phyloP scores from a whole-genome alignment of 2,888 invertebrate species.

The Heliothis peltigera region DNA sequence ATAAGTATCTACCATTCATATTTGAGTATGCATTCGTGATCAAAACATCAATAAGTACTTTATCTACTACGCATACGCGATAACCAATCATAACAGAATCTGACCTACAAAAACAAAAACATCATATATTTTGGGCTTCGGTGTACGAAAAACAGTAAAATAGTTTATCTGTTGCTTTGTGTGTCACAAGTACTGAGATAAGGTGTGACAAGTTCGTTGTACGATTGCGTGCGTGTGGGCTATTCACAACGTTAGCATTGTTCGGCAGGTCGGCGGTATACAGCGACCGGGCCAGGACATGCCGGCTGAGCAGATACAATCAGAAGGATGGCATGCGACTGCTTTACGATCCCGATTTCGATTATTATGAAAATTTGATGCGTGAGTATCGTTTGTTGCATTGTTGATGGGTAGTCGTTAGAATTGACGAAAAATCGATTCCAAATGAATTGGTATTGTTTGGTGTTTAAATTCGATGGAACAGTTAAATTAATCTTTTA shows the following conservation, averaged over 20 bases:
- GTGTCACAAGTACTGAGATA: constrained; percentile 50
- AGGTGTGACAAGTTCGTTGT: constrained; percentile 54
- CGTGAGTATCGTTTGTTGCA: constrained; percentile 91
- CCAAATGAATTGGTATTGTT: constrained; percentile 11
- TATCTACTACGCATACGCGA: constrained; percentile 20
- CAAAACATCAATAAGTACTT: constrained; percentile 25
- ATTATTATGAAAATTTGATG: constrained; percentile 98
- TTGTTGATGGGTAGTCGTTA: constrained; percentile 30
- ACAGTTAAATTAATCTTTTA: constrained; percentile 8
- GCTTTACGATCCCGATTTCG: constrained; percentile 97
- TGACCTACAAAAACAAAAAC: constrained; percentile 51
- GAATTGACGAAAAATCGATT: constrained; percentile 19
- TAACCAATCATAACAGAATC: constrained; percentile 44
- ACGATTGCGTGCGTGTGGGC: constrained; percentile 55
- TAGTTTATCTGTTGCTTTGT: constrained; percentile 41
- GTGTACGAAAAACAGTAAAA: constrained; percentile 33
- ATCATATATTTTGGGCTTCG: constrained; percentile 24
- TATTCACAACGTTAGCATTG: constrained; percentile 44
- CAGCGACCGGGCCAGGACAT: constrained; percentile 95
- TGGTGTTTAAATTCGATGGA: neutral
- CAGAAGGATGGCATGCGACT: constrained; percentile 96
- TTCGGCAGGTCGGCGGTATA: constrained; percentile 94
- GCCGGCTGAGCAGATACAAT: constrained; percentile 95
- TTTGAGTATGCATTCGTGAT: constrained; percentile 16
- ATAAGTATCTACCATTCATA: constrained; percentile 11